Evolutionary conservation across 1,140 invertebrate species (phyloP), one percentile per base, ranked within the genome.

Genomic region (Drosophila orena): DNA sequence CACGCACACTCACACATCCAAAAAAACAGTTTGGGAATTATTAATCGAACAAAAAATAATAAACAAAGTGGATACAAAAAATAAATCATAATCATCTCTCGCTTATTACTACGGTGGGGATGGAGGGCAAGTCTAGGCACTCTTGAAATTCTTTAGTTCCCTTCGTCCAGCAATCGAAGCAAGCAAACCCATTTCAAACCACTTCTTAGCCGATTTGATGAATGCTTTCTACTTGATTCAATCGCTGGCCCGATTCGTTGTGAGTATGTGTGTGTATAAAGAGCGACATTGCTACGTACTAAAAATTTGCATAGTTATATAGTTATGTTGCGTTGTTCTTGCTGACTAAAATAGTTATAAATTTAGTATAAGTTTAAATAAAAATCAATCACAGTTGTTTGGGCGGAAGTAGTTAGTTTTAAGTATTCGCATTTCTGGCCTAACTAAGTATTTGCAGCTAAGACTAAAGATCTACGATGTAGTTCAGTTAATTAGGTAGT

Each of bases 311-410:
- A 90, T 89, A 90, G 84, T 74, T 79, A 17, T 17, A 17, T 17
- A 17, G 17, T 64, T 57, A 47, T 40, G 15, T 55, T 56, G 46
- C 55, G 55, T 69, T 73, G 50, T 55, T 73, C 46, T 70, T 65
- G 59, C 46, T 83, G 70, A 83, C 79, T 83, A 83, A 80, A 64
- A 56, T 66, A 74, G 75, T 61, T 68, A 68, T 81, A 73, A 81
- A 81, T 66, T 50, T 76, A 77, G 74, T 52, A 50, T 85, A 81
- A 78, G 75, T 86, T 75, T 77, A 76, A 78, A 74, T 81, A 86
- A 88, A 91, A 88, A 88, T 91, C 90, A 91, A 91, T 91, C 90
- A 91, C 90, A 91, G 90, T 91, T 91, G 90, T 91, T 91, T 91
- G 90, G 90, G 90, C 90, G 90, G 90, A 91, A 85, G 83, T 90